Base-by-base conservation (phyloP, 2,888 invertebrate genomes). In the Protodeltote pygarga region DNA sequence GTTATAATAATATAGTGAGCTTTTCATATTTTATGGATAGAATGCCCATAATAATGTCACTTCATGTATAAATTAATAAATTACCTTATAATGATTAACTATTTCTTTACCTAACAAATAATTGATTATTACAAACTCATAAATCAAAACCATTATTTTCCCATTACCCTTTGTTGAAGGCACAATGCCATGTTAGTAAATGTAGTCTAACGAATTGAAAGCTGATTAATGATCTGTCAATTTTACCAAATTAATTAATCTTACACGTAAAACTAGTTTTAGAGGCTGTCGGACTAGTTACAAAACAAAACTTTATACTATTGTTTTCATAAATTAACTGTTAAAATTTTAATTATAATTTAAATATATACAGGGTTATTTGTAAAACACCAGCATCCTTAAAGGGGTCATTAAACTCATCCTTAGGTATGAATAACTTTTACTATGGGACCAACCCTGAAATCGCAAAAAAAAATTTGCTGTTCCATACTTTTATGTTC, bases 201-300 rank as follows among this genome's bases (percentile, higher is more conserved):
- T 5, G 29, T 19, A 54, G 27, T 45, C 5, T 1, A 11, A 33
- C 27, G 24, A 21, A 45, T 40, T 11, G 23, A 27, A 33, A 37
- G 20, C 32, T 45, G 63, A 45, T 55, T 57, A 63, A 59, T 63
- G 14, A 17, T 15, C 39, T 31, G 40, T 49, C 49, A 44, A 20
- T 63, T 63, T 28, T 34, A 28, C 15, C 10, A n/a, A 41, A 63
- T 31, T 49, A 41, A 55, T 63, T 28, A 28, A 37, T 25, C 21
- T 24, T n/a, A 20, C 20, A 32, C 23, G 38, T 34, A 19, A 25
- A 17, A 11, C 14, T 28, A 62, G 19, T 40, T 57, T 20, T 19
- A 37, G 21, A 17, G 3, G 6, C 23, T 31, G 11, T 37, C 29
- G 4, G n/a, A 20, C 28, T 24, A 44, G 40, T 49, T 61, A 16